Base-by-base conservation (phyloP, 2,113 vertebrate species). In the Oreocharis arfaki region DNA sequence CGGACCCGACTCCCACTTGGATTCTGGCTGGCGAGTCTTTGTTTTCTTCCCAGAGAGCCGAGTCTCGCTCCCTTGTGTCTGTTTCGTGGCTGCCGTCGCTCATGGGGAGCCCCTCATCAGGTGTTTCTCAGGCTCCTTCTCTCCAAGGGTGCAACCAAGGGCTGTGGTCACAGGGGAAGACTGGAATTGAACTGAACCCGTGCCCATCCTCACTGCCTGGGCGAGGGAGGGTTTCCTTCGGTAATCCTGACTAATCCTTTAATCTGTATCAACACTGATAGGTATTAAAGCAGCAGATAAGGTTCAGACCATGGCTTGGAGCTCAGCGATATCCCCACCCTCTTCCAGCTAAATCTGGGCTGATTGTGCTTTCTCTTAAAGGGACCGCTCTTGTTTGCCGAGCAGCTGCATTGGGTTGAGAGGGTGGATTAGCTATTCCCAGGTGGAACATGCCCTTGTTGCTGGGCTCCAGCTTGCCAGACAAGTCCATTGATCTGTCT, bases 251-350 rank as follows among this genome's bases (percentile, higher is more conserved):
- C 84, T 95, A 97, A 95, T 74, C 91, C 89, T 88, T 96, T 96
- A 96, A 96, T 96, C 95, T 91, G 79, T 91, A 96, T 96, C 84
- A 96, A 90, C 95, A 94, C 84, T 93, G 91, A 96, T 94, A 95
- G 73, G 78, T 82, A 96, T 97, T 97, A 97, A 59, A 90, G 92
- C 87, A 87, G 77, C 84, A 93, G 93, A 94, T 97, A 96, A 96
- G 89, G 82, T 95, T 93, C 88, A 89, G 92, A 90, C 86, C 64
- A 1, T 53, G 80, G 91, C 79, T 97, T 90, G 75, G 37, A 91
- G 93, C 95, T 95, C 90, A 80, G 92, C 37, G n/a, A 74, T 93
- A 87, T 92, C 93, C 90, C 95, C 92, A 80, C 93, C 95, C 95
- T 94, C 92, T 91, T 88, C 71, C 76, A 93, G 68, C 93, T 93